Evolutionary conservation across 2,888 invertebrate species (phyloP).

Genomic region (Brassicogethes aeneus): DNA sequence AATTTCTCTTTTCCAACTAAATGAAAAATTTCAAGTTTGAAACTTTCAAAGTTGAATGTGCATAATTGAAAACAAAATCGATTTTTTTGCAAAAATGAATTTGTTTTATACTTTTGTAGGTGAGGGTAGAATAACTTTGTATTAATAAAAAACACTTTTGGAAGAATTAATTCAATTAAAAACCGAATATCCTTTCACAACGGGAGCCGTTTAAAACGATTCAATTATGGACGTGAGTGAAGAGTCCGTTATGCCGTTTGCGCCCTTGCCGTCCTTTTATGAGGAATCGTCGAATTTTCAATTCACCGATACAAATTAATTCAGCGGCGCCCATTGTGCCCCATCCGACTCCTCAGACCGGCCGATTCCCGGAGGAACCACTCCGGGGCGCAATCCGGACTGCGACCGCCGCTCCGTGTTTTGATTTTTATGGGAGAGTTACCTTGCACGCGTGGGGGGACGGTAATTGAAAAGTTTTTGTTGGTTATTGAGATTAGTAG

Average conservation of each 20-base stretch:
- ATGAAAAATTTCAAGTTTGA: too few relatives aligned
- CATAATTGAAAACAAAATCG: too few relatives aligned
- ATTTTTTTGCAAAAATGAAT: too few relatives aligned
- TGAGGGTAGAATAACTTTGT: too few relatives aligned
- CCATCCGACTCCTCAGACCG: neutral
- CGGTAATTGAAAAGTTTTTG: slow-evolving; percentile 36
- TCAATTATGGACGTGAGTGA: too few relatives aligned
- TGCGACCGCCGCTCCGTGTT: slow-evolving; percentile 20
- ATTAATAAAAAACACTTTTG: too few relatives aligned
- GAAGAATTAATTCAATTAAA: too few relatives aligned
- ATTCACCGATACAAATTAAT: neutral
- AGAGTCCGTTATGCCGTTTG: neutral
- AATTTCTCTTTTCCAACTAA: too few relatives aligned
- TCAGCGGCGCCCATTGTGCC: neutral
- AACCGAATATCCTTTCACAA: too few relatives aligned
- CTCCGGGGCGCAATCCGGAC: neutral
- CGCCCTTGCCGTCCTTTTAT: neutral
- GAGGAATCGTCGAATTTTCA: neutral
- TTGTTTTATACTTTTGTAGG: too few relatives aligned
- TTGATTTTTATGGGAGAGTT: slow-evolving; percentile 41
- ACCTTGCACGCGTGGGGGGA: slow-evolving; percentile 23
- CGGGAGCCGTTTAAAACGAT: too few relatives aligned
- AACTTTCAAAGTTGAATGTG: too few relatives aligned
- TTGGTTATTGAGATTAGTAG: slow-evolving; percentile 36
- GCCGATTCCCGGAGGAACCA: neutral